These are phyloP conservation scores for Poecilia velifera DNA, from an alignment of 2,797 vertebrate species.

Conservation along the genomic window DNA sequence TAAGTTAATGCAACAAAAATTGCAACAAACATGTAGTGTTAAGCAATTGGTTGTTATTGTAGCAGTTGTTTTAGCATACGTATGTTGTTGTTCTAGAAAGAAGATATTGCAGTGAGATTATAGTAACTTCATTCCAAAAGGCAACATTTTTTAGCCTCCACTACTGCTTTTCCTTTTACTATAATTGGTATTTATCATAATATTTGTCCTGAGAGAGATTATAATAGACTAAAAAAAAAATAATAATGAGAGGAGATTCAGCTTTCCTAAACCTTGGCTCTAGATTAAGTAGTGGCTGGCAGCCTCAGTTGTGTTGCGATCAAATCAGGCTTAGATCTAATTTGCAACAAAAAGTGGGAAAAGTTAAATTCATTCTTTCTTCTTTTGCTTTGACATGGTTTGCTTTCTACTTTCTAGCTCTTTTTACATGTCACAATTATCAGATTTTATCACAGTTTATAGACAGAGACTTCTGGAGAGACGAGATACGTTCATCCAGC, in stretches of 20 bases:
- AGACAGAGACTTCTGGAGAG: background rate
- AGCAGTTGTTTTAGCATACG: background rate
- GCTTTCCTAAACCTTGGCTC: background rate
- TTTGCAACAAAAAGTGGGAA: background rate
- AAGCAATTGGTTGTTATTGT: background rate
- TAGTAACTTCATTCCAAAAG: background rate
- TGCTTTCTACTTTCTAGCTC: background rate
- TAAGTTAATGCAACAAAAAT: background rate
- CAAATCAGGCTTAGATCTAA: background rate
- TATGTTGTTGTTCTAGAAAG: background rate
- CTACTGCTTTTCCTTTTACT: background rate
- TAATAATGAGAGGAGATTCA: background rate
- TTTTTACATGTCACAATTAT: background rate
- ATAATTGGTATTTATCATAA: background rate
- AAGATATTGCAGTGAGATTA: background rate
- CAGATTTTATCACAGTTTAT: background rate
- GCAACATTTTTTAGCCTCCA: background rate
- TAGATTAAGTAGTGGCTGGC: background rate
- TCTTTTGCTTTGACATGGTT: background rate
- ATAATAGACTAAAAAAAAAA: too few relatives aligned
- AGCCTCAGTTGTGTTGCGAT: background rate
- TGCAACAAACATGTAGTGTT: background rate
- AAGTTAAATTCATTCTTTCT: background rate
- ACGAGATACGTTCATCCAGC: background rate
- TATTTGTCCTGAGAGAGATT: background rate